A percentile compares a stretch with the other conserved stretches of the same genome.
These are phyloP conservation scores for Zaprionus capensis DNA, from an alignment of 1,140 invertebrate genomes.

Conservation along the genomic window DNA sequence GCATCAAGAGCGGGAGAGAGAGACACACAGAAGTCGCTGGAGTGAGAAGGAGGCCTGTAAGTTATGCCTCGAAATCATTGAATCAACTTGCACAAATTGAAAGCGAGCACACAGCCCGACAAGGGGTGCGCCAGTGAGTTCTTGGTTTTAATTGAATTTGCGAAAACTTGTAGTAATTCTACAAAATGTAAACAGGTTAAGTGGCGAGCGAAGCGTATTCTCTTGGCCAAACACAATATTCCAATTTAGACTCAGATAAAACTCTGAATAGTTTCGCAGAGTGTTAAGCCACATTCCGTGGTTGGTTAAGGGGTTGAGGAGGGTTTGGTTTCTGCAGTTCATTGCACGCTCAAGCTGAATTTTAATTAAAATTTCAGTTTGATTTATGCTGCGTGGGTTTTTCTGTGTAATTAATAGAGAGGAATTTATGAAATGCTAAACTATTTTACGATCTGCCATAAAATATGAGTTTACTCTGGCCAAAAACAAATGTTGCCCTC, in stretches of 20 bases:
- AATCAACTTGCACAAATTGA: constrained; percentile 33
- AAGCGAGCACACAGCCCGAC: not conserved
- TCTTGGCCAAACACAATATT: constrained; percentile 7
- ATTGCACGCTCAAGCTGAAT: not conserved
- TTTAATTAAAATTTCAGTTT: constrained; percentile 7
- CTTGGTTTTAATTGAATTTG: constrained; percentile 15
- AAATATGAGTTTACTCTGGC: not conserved
- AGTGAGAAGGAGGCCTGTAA: constrained; percentile 1
- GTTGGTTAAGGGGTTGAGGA: not conserved
- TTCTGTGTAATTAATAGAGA: not conserved
- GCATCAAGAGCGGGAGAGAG: not conserved
- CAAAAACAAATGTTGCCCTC: not conserved
- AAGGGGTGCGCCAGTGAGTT: not conserved
- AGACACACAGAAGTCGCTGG: not conserved
- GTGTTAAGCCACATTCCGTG: not conserved
- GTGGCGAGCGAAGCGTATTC: not conserved
- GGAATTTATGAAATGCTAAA: constrained; percentile 6
- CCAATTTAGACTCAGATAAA: not conserved
- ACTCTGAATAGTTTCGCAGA: not conserved
- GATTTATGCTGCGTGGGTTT: not conserved
- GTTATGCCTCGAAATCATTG: constrained; percentile 28
- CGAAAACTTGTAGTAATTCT: not conserved
- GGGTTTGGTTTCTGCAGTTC: not conserved
- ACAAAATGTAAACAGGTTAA: constrained; percentile 5
- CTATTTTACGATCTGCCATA: constrained; percentile 1